These are phyloP conservation scores for Cheumatopsyche charites DNA, from an alignment of 1,140 invertebrate species.

Conservation along the genomic window DNA sequence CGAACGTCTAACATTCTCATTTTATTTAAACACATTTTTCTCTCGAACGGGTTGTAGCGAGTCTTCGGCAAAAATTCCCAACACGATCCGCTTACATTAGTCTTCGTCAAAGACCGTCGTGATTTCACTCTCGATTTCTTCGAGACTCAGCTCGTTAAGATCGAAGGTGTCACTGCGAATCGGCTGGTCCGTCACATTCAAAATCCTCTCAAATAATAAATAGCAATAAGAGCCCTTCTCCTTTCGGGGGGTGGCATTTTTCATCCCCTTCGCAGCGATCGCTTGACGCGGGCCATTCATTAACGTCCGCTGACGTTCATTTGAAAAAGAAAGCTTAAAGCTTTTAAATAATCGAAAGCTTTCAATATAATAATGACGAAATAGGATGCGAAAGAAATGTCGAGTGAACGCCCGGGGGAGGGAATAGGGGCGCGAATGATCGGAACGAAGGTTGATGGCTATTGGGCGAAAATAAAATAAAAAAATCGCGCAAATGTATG, in stretches of 20 bases:
- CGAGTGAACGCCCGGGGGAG: background rate
- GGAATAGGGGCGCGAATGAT: conserved; percentile 4
- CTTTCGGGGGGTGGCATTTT: background rate
- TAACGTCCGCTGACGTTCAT: conserved; percentile 40
- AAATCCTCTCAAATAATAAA: conserved; percentile 33
- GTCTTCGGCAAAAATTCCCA: background rate
- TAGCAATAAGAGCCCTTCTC: conserved; percentile 7
- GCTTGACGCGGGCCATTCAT: conserved; percentile 34
- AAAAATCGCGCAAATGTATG: conserved; percentile 28
- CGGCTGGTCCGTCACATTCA: conserved; percentile 10
- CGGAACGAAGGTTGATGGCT: conserved; percentile 26
- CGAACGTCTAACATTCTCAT: too few relatives aligned
- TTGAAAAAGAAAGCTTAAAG: conserved; percentile 44
- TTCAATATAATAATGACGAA: conserved; percentile 42
- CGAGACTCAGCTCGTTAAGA: conserved; percentile 13
- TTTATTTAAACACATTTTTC: too few relatives aligned
- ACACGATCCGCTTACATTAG: conserved; percentile 8
- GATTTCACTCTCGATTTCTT: conserved; percentile 16
- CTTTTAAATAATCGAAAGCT: conserved; percentile 42
- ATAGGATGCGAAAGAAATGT: conserved; percentile 37
- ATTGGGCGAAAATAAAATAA: conserved; percentile 26
- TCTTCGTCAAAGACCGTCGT: conserved; percentile 21
- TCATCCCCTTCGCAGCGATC: conserved; percentile 15
- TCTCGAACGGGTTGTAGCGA: background rate
- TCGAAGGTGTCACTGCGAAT: conserved; percentile 24